Conservation (phyloP, 2,888 invertebrate species). For the Hesperia comma region DNA sequence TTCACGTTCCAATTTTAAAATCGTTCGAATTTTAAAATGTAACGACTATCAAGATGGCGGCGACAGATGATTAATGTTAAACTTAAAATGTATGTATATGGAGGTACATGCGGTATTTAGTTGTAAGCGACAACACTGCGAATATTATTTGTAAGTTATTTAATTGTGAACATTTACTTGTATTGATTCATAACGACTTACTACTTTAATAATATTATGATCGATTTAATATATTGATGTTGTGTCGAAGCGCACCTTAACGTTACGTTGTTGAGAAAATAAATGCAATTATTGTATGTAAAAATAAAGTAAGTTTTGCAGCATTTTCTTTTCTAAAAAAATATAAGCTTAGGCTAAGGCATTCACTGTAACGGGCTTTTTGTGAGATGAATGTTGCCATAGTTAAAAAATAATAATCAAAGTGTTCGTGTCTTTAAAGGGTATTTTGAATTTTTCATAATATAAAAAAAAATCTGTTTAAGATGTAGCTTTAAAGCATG, state of each 20-base stretch:
- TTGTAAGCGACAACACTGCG: constrained; percentile 73
- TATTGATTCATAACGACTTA: constrained; percentile 53
- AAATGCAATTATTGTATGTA: constrained; percentile 61
- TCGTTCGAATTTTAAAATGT: background rate
- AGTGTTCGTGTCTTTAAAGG: constrained; percentile 59
- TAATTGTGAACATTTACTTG: constrained; percentile 50
- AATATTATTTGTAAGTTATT: constrained; percentile 78
- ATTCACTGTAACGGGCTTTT: constrained; percentile 56
- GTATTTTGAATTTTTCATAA: constrained; percentile 50
- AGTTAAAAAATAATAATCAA: constrained; percentile 57
- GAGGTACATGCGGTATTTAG: constrained; percentile 57
- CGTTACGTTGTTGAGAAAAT: constrained; percentile 51
- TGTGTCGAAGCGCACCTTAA: constrained; percentile 72
- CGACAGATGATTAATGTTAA: constrained; percentile 38
- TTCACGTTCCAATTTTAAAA: background rate
- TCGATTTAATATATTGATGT: constrained; percentile 64
- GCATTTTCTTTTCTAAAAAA: constrained; percentile 54
- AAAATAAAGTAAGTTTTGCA: constrained; percentile 56
- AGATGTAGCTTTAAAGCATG: constrained; percentile 76
- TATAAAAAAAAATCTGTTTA: constrained; percentile 48
- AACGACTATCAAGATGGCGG: constrained; percentile 49
- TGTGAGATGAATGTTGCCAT: constrained; percentile 73
- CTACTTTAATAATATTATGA: constrained; percentile 39
- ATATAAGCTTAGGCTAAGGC: constrained; percentile 69
- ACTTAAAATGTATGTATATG: constrained; percentile 53